Evolutionary conservation across 2,113 vertebrate species (phyloP).

Genomic region (Bos indicus): DNA sequence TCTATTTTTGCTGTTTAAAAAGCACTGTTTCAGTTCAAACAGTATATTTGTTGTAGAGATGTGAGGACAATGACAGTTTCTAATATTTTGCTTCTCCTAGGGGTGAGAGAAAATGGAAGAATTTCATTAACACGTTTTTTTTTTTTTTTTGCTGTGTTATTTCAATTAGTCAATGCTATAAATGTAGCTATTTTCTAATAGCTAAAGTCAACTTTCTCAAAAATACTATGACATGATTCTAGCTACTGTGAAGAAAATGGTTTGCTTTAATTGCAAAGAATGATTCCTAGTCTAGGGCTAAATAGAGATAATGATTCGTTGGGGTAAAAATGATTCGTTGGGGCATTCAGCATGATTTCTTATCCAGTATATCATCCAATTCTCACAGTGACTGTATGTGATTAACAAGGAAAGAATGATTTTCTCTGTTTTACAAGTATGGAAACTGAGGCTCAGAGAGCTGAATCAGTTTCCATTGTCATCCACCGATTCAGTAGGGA

Average conservation of each 20-base stretch:
- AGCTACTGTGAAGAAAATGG: conserved; percentile 52
- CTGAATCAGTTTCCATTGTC: background rate
- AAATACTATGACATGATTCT: conserved; percentile 62
- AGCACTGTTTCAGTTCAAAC: conserved; percentile 62
- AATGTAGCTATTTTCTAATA: conserved; percentile 74
- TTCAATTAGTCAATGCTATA: conserved; percentile 57
- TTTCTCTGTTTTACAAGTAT: background rate
- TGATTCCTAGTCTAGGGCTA: conserved; percentile 65
- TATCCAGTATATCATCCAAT: background rate
- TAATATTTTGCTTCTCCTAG: conserved; percentile 60
- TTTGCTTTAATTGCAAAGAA: conserved; percentile 69
- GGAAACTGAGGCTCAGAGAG: background rate
- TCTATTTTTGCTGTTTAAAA: conserved; percentile 55
- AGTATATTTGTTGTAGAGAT: conserved; percentile 56
- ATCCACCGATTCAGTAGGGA: background rate
- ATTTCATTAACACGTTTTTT: conserved; percentile 69
- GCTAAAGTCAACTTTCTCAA: conserved; percentile 36
- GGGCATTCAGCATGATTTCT: background rate
- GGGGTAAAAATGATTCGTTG: background rate
- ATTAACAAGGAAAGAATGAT: background rate
- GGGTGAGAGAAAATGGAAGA: conserved; percentile 1
- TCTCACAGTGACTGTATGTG: background rate
- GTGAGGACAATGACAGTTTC: conserved; percentile 57
- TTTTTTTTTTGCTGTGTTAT: background rate
- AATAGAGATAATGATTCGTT: background rate